Percentiles rank a stretch among this genome's conserved stretches.
phyloP scores from a whole-genome alignment of 2,888 invertebrate genomes.

The Tubulanus polymorphus region DNA sequence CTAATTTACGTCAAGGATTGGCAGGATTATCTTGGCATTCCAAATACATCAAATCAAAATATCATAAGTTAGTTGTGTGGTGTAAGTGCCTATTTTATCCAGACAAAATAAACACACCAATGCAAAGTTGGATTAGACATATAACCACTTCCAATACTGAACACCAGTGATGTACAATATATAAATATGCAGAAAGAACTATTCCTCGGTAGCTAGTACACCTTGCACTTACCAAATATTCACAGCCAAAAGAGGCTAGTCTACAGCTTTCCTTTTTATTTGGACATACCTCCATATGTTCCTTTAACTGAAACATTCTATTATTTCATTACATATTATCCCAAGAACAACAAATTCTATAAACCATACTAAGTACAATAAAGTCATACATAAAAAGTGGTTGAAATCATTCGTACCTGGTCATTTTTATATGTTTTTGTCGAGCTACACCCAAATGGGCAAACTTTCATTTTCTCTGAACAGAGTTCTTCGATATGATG shows the following conservation, averaged over 20 bases:
- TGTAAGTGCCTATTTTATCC: no score
- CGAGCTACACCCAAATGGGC: slow-evolving; percentile 24
- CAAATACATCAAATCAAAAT: no score
- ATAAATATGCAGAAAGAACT: no score
- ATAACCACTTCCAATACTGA: no score
- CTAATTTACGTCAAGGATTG: no score
- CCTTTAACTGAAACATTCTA: slow-evolving; percentile 23
- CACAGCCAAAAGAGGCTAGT: slow-evolving; percentile 23
- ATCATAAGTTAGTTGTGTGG: no score
- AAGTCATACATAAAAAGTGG: neutral
- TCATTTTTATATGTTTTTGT: slow-evolving; percentile 10
- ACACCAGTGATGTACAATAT: no score
- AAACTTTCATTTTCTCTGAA: slow-evolving; percentile 16
- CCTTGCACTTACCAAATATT: slow-evolving; percentile 22
- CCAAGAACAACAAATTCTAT: slow-evolving; percentile 4
- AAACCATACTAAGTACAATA: neutral
- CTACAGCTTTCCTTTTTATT: slow-evolving; percentile 23
- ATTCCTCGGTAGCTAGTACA: no score
- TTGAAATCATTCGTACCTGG: slow-evolving; percentile 15
- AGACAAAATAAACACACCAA: no score
- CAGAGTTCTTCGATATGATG: slow-evolving; percentile 22
- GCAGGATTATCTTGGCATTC: no score
- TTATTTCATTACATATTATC: no score
- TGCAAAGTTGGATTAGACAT: no score
- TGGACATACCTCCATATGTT: slow-evolving; percentile 23